These are phyloP conservation scores for Cathartes aura DNA, from an alignment of 2,113 vertebrate species.

Conservation along the genomic window DNA sequence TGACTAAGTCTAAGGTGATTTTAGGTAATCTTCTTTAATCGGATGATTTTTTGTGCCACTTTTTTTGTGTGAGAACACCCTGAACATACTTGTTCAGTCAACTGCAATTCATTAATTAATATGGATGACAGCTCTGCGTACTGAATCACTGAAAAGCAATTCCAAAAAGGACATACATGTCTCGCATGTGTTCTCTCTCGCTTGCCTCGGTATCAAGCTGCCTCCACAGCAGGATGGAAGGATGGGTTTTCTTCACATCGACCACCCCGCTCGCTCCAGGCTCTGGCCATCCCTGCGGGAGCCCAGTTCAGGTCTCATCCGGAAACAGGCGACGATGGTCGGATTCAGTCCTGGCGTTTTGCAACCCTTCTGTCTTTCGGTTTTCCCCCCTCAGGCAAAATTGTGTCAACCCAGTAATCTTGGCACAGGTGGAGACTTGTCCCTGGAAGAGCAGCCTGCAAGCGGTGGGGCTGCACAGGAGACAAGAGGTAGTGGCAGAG, in stretches of 20 bases:
- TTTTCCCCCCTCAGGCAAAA: neutral
- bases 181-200: accelerated
- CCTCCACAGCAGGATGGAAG: neutral
- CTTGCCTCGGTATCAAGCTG: accelerated
- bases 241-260: accelerated
- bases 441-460: neutral
- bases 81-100: neutral
- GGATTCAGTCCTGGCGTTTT: neutral
- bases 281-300: accelerated
- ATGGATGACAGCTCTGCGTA: neutral
- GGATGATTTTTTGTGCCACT: neutral
- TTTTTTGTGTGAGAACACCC: neutral
- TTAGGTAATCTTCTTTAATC: neutral
- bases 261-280: neutral
- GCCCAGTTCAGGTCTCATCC: neutral
- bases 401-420: accelerated
- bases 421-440: neutral
- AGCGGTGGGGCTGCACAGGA: neutral
- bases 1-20: neutral
- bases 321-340: neutral
- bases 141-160: neutral
- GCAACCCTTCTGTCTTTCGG: neutral
- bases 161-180: neutral
- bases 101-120: neutral
- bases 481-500: neutral